Evolutionary conservation across 2,797 vertebrate genomes (phyloP).

Genomic region (Cottoperca gobio): DNA sequence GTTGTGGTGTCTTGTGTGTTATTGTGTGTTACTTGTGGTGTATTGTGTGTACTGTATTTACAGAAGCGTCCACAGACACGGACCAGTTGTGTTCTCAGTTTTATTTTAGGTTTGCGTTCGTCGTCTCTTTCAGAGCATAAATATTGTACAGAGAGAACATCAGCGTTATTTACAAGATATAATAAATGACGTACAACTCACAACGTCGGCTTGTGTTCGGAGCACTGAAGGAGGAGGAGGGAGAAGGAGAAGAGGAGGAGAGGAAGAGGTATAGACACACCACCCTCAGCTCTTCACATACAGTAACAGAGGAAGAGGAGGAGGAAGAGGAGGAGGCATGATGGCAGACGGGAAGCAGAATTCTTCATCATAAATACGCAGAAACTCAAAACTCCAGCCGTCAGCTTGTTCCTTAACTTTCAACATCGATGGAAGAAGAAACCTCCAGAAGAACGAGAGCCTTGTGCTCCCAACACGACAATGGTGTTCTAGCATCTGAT

Average conservation of each 20-base stretch:
- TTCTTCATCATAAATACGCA: slow-evolving; percentile 7
- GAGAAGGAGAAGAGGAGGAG: background rate
- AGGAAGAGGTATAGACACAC: background rate
- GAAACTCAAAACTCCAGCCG: slow-evolving; percentile 13
- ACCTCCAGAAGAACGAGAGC: background rate
- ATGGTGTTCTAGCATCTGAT: background rate
- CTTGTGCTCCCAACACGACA: background rate
- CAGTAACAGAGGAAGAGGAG: background rate
- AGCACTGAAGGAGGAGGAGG: slow-evolving; percentile 17
- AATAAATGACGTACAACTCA: slow-evolving; percentile 67
- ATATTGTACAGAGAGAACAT: slow-evolving; percentile 77
- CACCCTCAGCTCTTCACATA: background rate
- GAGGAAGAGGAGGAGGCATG: too few relatives aligned
- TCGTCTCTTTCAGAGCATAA: slow-evolving; percentile 61
- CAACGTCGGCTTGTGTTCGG: slow-evolving; percentile 48
- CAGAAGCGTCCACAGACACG: background rate
- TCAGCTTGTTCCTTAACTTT: slow-evolving; percentile 6
- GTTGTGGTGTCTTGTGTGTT: too few relatives aligned
- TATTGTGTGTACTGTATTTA: too few relatives aligned
- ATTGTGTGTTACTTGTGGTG: too few relatives aligned
- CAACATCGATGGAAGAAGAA: background rate
- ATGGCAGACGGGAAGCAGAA: slow-evolving; percentile 26
- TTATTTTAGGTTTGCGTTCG: slow-evolving; percentile 58
- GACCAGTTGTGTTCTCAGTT: slow-evolving; percentile 50
- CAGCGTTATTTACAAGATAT: slow-evolving; percentile 81